Conservation (phyloP, 2,888 invertebrate species). For the Pristionchus exspectatus region DNA sequence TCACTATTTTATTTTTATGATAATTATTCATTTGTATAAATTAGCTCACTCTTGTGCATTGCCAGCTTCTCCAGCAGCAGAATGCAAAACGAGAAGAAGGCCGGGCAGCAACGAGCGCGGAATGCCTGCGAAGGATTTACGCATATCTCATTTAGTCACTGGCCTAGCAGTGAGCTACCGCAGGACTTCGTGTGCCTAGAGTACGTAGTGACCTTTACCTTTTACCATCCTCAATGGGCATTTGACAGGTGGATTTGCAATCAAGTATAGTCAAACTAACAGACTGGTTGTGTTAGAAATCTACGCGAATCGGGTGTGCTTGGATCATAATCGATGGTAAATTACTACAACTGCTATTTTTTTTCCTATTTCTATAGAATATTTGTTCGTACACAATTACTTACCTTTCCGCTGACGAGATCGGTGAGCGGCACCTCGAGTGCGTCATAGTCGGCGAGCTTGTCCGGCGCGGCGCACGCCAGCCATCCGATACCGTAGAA, state of each 20-base stretch:
- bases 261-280: no score
- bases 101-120: background rate
- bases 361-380: background rate
- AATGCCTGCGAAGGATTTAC: background rate
- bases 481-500: slow-evolving; percentile 8
- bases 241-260: background rate
- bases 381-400: background rate
- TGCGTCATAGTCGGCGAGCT: background rate
- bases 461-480: background rate
- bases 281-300: no score
- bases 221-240: no score
- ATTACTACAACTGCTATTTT: no score
- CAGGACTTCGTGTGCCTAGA: no score
- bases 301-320: no score
- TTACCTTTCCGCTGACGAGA: background rate
- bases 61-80: slow-evolving; percentile 8
- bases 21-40: no score
- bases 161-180: no score
- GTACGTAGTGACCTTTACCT: no score
- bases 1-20: no score
- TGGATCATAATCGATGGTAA: no score
- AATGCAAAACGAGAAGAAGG: slow-evolving; percentile 29
- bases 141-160: no score
- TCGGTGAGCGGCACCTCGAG: background rate
- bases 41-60: background rate